Percentiles rank a stretch among this genome's conserved stretches.
These are phyloP conservation scores for Bellardia bayeri DNA, from an alignment of 2,888 invertebrate genomes.

Conservation along the genomic window DNA sequence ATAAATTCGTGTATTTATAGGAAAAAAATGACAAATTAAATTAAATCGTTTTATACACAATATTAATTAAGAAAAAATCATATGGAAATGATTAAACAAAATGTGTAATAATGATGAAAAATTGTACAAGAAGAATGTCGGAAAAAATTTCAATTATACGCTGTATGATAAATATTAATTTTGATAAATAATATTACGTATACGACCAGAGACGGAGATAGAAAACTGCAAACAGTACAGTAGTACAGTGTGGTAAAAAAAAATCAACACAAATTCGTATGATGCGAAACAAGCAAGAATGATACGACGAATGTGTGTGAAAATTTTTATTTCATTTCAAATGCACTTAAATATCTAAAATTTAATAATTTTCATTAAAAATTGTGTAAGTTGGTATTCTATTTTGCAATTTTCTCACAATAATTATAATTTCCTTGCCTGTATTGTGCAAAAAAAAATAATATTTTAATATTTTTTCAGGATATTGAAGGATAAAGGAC, in stretches of 20 bases:
- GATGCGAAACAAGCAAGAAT: no score
- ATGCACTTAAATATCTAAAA: no score
- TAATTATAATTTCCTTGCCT: no score
- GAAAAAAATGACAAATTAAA: not conserved
- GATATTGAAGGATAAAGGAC: no score
- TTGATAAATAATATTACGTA: constrained; percentile 17
- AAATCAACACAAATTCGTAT: no score
- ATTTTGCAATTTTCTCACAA: no score
- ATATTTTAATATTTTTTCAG: no score
- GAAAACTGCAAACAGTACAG: not conserved
- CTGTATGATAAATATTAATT: constrained; percentile 36
- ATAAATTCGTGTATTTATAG: not conserved
- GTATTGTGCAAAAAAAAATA: no score
- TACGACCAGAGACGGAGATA: not conserved
- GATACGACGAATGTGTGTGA: no score
- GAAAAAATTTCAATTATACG: not conserved
- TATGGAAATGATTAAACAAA: not conserved
- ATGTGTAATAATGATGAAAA: constrained; percentile 8
- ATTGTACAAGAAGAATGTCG: not conserved
- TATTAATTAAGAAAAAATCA: not conserved
- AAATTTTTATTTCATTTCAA: no score
- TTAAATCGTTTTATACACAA: not conserved
- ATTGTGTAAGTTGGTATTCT: no score
- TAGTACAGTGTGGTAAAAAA: not conserved
- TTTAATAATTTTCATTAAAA: no score